phyloP scores from a whole-genome alignment of 2,888 invertebrate species.

The Drosophila rubida region DNA sequence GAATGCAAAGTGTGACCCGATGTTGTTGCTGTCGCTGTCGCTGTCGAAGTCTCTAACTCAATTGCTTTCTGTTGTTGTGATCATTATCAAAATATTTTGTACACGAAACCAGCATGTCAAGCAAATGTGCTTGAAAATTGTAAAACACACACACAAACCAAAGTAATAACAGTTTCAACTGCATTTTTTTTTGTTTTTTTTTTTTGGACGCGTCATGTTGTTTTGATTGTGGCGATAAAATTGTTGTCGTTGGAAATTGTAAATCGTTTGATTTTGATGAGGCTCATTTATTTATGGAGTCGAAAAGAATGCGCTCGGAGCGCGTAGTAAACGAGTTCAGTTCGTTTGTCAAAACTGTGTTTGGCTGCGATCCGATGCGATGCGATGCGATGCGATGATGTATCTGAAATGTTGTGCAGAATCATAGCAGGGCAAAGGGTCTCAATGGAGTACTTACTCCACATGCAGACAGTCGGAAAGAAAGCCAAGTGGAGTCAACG shows the following conservation, averaged over 20 bases:
- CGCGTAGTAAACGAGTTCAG: conserved; percentile 25
- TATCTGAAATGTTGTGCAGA: conserved; percentile 8
- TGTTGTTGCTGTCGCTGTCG: conserved; percentile 20
- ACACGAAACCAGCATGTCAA: conserved; percentile 75
- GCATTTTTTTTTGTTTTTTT: conserved; percentile 48
- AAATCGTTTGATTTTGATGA: conserved; percentile 59
- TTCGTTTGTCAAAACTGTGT: conserved; percentile 28
- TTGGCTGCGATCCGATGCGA: conserved; percentile 22
- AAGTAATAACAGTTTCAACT: conserved; percentile 71
- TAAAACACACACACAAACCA: conserved; percentile 55
- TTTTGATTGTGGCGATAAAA: conserved; percentile 65
- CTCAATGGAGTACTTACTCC: conserved; percentile 9
- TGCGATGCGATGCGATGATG: conserved; percentile 26
- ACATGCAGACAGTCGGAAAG: conserved; percentile 15
- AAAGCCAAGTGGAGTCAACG: conserved; percentile 44
- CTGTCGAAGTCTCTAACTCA: conserved; percentile 38
- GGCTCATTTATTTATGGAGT: conserved; percentile 46
- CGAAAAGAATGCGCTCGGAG: background rate
- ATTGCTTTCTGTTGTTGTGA: conserved; percentile 65
- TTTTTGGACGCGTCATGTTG: conserved; percentile 63
- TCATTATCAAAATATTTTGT: conserved; percentile 76
- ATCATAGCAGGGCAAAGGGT: background rate
- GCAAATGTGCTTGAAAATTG: conserved; percentile 67
- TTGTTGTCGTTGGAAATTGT: conserved; percentile 51
- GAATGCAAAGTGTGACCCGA: conserved; percentile 55